Evolutionary conservation across 2,888 invertebrate genomes (phyloP).

Genomic region (Erannis defoliaria): DNA sequence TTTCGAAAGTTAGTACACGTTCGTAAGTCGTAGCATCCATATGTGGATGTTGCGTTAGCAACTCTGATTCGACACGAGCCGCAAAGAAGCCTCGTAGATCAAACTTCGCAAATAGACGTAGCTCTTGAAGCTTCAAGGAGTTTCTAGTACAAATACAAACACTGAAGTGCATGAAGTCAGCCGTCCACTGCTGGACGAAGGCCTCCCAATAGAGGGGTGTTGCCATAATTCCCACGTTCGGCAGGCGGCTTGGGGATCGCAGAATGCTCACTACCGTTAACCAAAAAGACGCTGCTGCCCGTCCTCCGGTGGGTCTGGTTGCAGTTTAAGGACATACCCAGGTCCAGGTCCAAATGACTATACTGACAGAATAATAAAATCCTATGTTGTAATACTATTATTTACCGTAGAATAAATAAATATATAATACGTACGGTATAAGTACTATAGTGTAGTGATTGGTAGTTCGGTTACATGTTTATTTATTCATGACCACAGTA

Average conservation of each 20-base stretch:
- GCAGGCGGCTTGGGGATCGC: too few relatives aligned
- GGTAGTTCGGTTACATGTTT: background rate
- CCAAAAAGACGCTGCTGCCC: too few relatives aligned
- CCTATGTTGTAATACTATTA: too few relatives aligned
- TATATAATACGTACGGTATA: too few relatives aligned
- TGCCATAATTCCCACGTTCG: too few relatives aligned
- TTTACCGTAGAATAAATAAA: too few relatives aligned
- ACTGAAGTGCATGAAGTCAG: constrained; percentile 7
- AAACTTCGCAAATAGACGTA: constrained; percentile 16
- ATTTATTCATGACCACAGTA: constrained; percentile 4
- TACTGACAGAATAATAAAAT: background rate
- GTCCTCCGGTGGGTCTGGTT: too few relatives aligned
- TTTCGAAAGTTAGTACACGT: constrained; percentile 1
- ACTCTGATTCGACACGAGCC: constrained; percentile 9
- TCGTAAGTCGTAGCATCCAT: constrained; percentile 5
- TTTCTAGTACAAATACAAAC: constrained; percentile 4
- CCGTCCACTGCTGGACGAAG: too few relatives aligned
- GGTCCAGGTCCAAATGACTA: too few relatives aligned
- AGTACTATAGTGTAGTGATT: background rate
- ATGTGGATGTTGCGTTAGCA: constrained; percentile 7
- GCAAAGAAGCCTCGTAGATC: constrained; percentile 5
- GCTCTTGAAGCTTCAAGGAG: constrained; percentile 6
- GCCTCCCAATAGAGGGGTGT: too few relatives aligned
- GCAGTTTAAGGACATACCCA: too few relatives aligned
- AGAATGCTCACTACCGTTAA: too few relatives aligned